These are phyloP conservation scores for Latrodectus elegans DNA, from an alignment of 2,888 invertebrate genomes.

Conservation along the genomic window DNA sequence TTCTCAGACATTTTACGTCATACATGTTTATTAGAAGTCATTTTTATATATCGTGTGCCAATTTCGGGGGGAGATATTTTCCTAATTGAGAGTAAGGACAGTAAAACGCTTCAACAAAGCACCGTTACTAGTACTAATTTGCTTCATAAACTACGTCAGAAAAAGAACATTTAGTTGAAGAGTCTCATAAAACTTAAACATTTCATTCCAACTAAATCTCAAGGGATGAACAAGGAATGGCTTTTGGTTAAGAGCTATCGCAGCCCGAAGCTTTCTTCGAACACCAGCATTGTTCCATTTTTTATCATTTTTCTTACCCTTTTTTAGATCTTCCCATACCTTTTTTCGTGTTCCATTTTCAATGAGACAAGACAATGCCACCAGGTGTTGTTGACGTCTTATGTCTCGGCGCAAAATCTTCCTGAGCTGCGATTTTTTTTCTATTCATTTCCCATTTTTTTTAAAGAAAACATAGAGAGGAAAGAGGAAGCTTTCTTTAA, in stretches of 20 bases:
- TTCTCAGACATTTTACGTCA: background rate
- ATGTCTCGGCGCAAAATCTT: background rate
- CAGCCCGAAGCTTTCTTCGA: constrained; percentile 10
- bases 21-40: background rate
- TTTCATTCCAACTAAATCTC: constrained; percentile 6
- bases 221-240: background rate
- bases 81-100: background rate
- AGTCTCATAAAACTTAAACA: constrained; percentile 15
- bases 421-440: background rate
- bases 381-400: constrained; percentile 18
- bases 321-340: too few relatives aligned
- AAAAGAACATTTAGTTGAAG: background rate
- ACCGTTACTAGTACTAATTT: constrained; percentile 5
- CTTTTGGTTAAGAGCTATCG: constrained; percentile 11
- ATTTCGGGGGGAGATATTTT: background rate
- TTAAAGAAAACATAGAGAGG: too few relatives aligned
- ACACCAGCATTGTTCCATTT: background rate
- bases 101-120: background rate
- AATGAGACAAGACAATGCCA: constrained; percentile 13
- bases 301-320: background rate
- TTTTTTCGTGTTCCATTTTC: background rate
- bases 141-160: background rate
- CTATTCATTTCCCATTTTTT: too few relatives aligned
- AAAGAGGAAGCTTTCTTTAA: too few relatives aligned
- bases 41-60: background rate